Evolutionary conservation across 2,888 invertebrate species (phyloP), one percentile per base, ranked within the genome.

Genomic region (Petrolisthes cinctipes): DNA sequence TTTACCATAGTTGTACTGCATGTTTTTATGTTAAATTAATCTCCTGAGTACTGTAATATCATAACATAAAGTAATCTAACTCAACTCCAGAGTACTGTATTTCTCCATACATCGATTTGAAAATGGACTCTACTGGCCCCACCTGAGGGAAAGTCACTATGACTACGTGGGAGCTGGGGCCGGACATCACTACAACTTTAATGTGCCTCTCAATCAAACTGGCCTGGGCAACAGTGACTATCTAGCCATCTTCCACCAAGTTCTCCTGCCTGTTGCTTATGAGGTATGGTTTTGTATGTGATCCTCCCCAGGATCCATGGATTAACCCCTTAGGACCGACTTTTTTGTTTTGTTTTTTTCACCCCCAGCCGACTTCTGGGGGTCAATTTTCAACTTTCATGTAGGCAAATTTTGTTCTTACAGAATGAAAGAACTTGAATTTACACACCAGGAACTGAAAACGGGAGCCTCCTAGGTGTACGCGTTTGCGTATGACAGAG

Each of bases 41-140:
- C 11, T 11, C 61, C 17, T 61, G 3, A 61, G 17, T 11, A 61
- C 9, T 61, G 17, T 17, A 9, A 61, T 3, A 61, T 17, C 61
- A 37, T 37, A 37, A 37, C 37, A n/a, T n/a, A 37, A 37, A 37
- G 37, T 37, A 37, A 37, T 37, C 37, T 37, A 37, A 20, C 14
- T n/a, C 37, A 6, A 56, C 11, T 4, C 20, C 93, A 98, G 98
- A 92, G 98, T 99, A 54, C 93, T 99, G 0, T 99, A 98, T 93
- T 97, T 99, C 93, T 99, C 99, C 0, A 96, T 99, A 89, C 99
- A 99, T 93, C 97, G 99, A 6, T 99, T 97, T 93, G 97, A 99
- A 92, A 94, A 97, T 92, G 99, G 99, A 0, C 93, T 94, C 83
- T 99, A 97, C 93, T 99, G 99, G 99, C 99, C 99, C 0, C 96